phyloP scores from a whole-genome alignment of 2,888 invertebrate genomes.

The Sarcophaga carnaria region DNA sequence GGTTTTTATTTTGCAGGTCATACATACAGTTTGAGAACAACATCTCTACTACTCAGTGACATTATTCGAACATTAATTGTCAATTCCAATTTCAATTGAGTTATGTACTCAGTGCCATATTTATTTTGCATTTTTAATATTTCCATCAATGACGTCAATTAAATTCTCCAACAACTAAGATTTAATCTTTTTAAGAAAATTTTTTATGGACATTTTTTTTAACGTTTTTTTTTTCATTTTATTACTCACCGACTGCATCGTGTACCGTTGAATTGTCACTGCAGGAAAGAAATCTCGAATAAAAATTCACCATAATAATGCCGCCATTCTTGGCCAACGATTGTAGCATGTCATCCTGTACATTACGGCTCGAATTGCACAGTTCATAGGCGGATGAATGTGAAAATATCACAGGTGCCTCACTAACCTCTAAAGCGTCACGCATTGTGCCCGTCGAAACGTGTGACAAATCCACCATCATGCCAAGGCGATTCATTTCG shows the following conservation, averaged over 20 bases:
- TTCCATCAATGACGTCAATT: no score
- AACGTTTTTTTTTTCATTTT: neutral
- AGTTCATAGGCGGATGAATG: constrained; percentile 92
- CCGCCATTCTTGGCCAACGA: constrained; percentile 90
- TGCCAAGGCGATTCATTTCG: constrained; percentile 94
- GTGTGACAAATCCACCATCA: constrained; percentile 93
- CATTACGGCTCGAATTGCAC: constrained; percentile 91
- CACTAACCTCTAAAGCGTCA: constrained; percentile 88
- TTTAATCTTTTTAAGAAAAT: no score
- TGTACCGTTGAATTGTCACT: constrained; percentile 88
- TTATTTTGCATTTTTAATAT: no score
- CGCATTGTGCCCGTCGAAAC: constrained; percentile 91
- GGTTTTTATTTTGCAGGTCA: no score
- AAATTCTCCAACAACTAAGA: no score
- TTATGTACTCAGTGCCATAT: no score
- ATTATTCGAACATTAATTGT: no score
- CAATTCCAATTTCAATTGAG: no score
- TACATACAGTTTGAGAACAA: no score
- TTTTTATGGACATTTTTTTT: neutral
- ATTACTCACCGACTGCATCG: constrained; percentile 89
- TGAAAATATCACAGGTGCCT: constrained; percentile 93
- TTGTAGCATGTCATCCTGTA: constrained; percentile 89
- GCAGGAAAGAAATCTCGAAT: constrained; percentile 89
- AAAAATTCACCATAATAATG: constrained; percentile 94
- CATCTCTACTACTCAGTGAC: no score